Base-by-base conservation (phyloP, 2,797 vertebrate species). In the Anguilla obscura region DNA sequence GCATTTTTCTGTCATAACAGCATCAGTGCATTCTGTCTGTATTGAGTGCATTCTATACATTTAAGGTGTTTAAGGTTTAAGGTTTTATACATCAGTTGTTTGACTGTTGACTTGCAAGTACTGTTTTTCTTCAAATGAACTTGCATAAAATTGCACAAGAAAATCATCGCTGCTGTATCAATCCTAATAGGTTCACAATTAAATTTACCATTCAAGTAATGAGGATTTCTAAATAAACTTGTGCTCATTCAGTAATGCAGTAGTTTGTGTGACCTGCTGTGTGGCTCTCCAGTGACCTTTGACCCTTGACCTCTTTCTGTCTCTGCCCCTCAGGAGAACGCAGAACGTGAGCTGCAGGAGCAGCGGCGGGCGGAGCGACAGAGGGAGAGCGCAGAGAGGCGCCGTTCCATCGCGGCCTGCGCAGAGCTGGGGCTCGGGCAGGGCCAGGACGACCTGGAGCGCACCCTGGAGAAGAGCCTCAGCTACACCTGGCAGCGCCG, bases 281-380 rank as follows among this genome's bases (percentile, higher is more conserved):
- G 74, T 40, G 14, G 16, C 76, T 80, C 76, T 9, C 21, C 14
- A 40, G 0, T 80, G 33, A 10, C 40, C 45, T n/a, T 24, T 80
- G 7, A 79, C 16, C 33, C 40, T 33, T 76, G 30, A 36, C 74
- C 33, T n/a, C n/a, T 3, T 5, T 48, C n/a, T 12, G n/a, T 60
- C 33, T 16, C 7, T 50, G 16, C 63, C 52, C 36, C 14, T 14
- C 89, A 97, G 97, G 97, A 97, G 93, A 97, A 97, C 87, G 89
- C 94, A 21, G 95, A 96, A 36, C 93, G 97, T 48, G 96, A 96
- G 89, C 85, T 93, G 86, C 96, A 96, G 91, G 96, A 97, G 90
- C 94, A 95, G 93, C 95, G 94, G 90, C 95, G 95, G 18, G 89
- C 94, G 87, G 95, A 95, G 54, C 95, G 96, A 5, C 95, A 97